Percentiles rank a stretch among this genome's conserved stretches.
Evolutionary conservation across 2,888 invertebrate species (phyloP).

Genomic region (Mimas tiliae): DNA sequence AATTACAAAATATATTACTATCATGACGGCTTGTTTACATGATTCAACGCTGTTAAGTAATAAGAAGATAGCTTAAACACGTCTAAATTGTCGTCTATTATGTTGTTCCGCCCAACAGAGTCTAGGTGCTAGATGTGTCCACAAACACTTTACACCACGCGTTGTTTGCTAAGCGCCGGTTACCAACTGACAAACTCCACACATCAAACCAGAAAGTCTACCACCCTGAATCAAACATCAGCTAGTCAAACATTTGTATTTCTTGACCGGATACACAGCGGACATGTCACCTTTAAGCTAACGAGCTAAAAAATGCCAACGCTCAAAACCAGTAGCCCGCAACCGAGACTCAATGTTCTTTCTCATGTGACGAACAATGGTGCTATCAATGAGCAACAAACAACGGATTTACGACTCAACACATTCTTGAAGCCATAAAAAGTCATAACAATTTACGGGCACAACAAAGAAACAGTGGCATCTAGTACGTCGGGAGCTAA

Average conservation of each 20-base stretch:
- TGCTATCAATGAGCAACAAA: constrained; percentile 64
- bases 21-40: neutral
- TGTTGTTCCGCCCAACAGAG: constrained; percentile 16
- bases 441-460: constrained; percentile 77
- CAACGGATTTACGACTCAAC: constrained; percentile 72
- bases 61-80: constrained; percentile 5
- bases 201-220: constrained; percentile 36
- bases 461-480: constrained; percentile 78
- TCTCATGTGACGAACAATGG: constrained; percentile 65
- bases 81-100: constrained; percentile 25
- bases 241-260: constrained; percentile 24
- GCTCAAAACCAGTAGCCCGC: constrained; percentile 53
- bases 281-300: constrained; percentile 59
- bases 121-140: constrained; percentile 25
- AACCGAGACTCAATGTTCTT: constrained; percentile 42
- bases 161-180: constrained; percentile 16
- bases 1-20: constrained; percentile 1
- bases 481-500: constrained; percentile 73
- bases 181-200: constrained; percentile 12
- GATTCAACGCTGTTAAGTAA: constrained; percentile 18
- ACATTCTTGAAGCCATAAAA: constrained; percentile 73
- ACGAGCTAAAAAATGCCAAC: constrained; percentile 56
- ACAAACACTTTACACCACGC: constrained; percentile 7
- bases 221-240: constrained; percentile 36
- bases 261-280: constrained; percentile 37